phyloP scores from a whole-genome alignment of 2,888 invertebrate genomes.

The Leptarthrus brevirostris region DNA sequence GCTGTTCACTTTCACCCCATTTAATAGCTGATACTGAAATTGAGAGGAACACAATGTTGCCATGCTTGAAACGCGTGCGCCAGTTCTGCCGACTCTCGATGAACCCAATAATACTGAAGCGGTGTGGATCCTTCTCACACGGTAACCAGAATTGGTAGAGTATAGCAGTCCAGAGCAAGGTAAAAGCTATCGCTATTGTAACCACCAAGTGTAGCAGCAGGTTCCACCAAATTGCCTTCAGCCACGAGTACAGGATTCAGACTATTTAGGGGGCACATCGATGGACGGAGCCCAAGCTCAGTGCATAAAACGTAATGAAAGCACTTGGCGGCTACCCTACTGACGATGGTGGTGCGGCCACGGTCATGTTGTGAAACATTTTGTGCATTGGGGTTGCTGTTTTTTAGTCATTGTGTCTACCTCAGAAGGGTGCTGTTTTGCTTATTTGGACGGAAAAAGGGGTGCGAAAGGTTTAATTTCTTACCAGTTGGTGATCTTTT shows the following conservation, averaged over 20 bases:
- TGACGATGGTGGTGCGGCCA: constrained; percentile 40
- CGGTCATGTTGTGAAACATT: constrained; percentile 47
- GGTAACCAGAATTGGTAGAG: constrained; percentile 17
- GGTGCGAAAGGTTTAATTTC: constrained; percentile 53
- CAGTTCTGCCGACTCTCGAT: neutral
- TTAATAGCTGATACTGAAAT: constrained; percentile 33
- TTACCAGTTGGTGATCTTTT: constrained; percentile 49
- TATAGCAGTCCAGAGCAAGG: constrained; percentile 5
- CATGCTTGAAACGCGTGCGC: constrained; percentile 25
- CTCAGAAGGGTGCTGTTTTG: constrained; percentile 33
- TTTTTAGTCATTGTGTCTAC: constrained; percentile 42
- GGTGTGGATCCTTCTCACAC: neutral
- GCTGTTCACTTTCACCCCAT: constrained; percentile 52
- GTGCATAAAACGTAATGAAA: constrained; percentile 49
- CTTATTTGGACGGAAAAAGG: constrained; percentile 49
- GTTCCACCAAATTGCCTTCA: constrained; percentile 24
- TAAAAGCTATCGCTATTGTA: constrained; percentile 25
- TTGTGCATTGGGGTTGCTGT: constrained; percentile 6
- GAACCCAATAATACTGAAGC: neutral
- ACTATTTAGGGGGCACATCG: neutral
- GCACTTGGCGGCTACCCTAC: constrained; percentile 47
- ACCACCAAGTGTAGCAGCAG: constrained; percentile 33
- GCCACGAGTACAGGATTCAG: neutral
- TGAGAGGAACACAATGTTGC: constrained; percentile 12
- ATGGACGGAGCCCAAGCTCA: neutral